Conservation (phyloP, 2,888 invertebrate species). For the Lysandra bellargus region DNA sequence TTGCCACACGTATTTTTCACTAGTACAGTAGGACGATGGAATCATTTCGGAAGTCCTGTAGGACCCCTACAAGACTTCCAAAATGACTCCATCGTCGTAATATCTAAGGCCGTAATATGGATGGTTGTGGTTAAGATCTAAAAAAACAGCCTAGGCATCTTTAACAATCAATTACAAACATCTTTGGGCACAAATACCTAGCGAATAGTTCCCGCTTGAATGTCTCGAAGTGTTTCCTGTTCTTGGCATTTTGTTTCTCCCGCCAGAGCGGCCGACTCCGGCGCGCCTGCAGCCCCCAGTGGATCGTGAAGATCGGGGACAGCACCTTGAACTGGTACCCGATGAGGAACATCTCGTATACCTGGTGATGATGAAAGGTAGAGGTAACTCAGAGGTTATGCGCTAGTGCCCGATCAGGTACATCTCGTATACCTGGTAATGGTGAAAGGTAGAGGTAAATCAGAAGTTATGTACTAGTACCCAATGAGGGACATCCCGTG, state of each 20-base stretch:
- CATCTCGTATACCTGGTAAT: constrained; percentile 61
- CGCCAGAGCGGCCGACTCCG: constrained; percentile 90
- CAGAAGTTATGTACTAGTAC: constrained; percentile 83
- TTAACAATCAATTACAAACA: no score
- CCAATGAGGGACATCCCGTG: constrained; percentile 96
- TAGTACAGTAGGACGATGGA: no score
- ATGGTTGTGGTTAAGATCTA: no score
- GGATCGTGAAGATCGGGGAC: constrained; percentile 93
- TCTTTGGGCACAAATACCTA: not conserved
- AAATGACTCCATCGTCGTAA: no score
- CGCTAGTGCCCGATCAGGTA: constrained; percentile 75
- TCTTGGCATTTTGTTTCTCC: constrained; percentile 91
- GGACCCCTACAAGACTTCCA: no score
- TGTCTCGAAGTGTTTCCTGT: constrained; percentile 89
- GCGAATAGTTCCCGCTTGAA: constrained; percentile 92
- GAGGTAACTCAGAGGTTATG: constrained; percentile 36
- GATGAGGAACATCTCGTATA: constrained; percentile 94
- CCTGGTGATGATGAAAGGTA: constrained; percentile 75
- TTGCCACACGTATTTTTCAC: no score
- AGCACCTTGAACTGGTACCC: constrained; percentile 93
- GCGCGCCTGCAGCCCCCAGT: constrained; percentile 92
- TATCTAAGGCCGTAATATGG: no score
- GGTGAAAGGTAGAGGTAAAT: no score
- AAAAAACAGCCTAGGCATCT: no score
- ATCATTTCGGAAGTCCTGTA: no score